These are phyloP conservation scores for Ophioninae sp. DNA, from an alignment of 2,888 invertebrate species.

Conservation along the genomic window DNA sequence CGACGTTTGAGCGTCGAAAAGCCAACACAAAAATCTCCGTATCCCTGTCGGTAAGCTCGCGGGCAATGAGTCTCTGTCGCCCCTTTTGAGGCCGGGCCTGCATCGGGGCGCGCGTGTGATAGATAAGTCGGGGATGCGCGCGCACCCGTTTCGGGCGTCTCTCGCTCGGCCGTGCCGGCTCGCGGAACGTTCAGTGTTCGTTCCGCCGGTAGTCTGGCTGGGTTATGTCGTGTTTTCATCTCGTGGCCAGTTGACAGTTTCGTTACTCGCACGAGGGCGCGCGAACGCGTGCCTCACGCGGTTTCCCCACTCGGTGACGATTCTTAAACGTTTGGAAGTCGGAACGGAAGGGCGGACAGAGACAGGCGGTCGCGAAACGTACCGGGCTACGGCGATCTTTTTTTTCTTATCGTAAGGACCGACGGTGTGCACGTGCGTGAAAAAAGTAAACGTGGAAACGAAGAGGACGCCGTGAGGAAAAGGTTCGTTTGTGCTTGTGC, in stretches of 20 bases:
- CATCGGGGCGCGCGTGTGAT: slow-evolving; percentile 11
- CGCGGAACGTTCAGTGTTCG: slow-evolving; percentile 43
- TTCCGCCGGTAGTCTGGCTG: slow-evolving; percentile 58
- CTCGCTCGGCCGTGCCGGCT: slow-evolving; percentile 35
- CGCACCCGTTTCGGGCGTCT: background rate
- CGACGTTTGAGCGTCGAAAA: too few species aligned
- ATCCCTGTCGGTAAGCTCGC: background rate
- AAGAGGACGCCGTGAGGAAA: slow-evolving; percentile 26
- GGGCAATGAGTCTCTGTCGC: background rate
- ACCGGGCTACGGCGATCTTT: background rate
- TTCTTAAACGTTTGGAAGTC: slow-evolving; percentile 9
- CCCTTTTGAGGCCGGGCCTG: background rate
- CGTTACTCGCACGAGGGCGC: slow-evolving; percentile 25
- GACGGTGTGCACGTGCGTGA: background rate
- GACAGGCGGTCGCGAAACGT: background rate
- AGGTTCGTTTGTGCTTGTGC: background rate
- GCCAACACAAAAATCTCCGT: background rate
- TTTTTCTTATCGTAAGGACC: background rate
- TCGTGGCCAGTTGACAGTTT: slow-evolving; percentile 68
- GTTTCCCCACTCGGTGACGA: background rate
- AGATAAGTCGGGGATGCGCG: background rate
- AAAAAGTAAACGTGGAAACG: slow-evolving; percentile 25
- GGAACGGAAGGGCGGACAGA: background rate
- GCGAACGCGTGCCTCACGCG: slow-evolving; percentile 27
- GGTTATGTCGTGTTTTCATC: slow-evolving; percentile 42